A percentile compares a stretch with the other conserved stretches of the same genome.
Evolutionary conservation across 2,888 invertebrate genomes (phyloP).

Genomic region (Melinaea marsaeus): DNA sequence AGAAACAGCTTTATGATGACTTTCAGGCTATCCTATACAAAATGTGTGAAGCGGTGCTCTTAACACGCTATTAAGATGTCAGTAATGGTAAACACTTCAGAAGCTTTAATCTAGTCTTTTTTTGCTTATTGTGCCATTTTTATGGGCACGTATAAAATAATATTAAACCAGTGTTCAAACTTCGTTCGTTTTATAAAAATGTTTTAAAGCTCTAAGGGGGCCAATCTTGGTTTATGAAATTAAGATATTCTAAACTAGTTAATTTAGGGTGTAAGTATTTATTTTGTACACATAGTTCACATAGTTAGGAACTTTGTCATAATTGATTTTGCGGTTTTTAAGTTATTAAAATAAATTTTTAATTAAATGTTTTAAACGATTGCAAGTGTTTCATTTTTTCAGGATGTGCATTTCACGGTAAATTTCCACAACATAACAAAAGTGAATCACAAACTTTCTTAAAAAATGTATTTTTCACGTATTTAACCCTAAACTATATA

Average conservation of each 20-base stretch:
- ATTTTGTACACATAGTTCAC: constrained; percentile 59
- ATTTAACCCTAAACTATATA: no score
- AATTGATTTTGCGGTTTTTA: constrained; percentile 72
- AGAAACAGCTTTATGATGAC: constrained; percentile 81
- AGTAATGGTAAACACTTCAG: constrained; percentile 63
- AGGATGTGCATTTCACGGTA: background rate
- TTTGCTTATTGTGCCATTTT: constrained; percentile 66
- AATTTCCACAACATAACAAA: no score
- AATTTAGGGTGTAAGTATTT: constrained; percentile 72
- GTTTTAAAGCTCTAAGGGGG: constrained; percentile 61
- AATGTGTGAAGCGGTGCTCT: constrained; percentile 56
- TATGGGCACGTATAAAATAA: constrained; percentile 49
- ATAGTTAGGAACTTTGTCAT: constrained; percentile 49
- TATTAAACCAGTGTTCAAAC: constrained; percentile 52
- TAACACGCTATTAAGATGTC: constrained; percentile 41
- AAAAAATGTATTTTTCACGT: no score
- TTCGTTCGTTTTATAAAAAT: constrained; percentile 37
- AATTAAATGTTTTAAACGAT: constrained; percentile 70
- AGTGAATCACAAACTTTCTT: no score
- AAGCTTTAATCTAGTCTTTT: constrained; percentile 77
- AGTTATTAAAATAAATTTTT: constrained; percentile 73
- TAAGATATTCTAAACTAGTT: constrained; percentile 50
- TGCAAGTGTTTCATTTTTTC: constrained; percentile 22
- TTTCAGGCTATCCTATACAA: constrained; percentile 22
- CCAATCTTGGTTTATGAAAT: constrained; percentile 62